These are phyloP conservation scores for Stenurella melanura DNA, from an alignment of 2,888 invertebrate genomes.

Conservation along the genomic window DNA sequence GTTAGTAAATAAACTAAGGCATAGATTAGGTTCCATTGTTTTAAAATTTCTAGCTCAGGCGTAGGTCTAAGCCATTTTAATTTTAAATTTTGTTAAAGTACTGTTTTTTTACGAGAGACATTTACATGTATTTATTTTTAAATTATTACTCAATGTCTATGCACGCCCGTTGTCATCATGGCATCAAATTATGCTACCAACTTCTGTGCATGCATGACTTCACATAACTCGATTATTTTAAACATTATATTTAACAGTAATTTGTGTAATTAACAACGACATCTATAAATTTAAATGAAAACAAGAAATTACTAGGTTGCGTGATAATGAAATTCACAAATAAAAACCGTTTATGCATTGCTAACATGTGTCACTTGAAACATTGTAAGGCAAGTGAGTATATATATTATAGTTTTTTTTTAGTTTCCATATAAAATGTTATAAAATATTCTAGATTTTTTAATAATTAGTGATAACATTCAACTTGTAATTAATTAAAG, in stretches of 20 bases:
- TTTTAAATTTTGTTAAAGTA: no score
- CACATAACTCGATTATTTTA: not conserved
- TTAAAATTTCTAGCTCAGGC: no score
- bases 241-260: not conserved
- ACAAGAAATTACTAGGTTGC: not conserved
- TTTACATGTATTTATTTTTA: no score
- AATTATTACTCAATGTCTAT: not conserved
- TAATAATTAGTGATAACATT: not conserved
- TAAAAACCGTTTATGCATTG: not conserved
- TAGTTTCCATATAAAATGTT: not conserved
- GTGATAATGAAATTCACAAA: slow-evolving; percentile 3
- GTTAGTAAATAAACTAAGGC: no score
- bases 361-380: not conserved
- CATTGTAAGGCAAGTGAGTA: not conserved
- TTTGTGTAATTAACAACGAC: not conserved
- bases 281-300: not conserved
- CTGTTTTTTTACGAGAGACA: no score
- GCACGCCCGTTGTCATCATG: not conserved
- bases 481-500: not conserved
- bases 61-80: no score
- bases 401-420: not conserved
- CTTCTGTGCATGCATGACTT: no score
- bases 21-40: no score
- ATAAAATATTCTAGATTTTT: not conserved
- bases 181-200: not conserved